Conservation (phyloP, 2,797 vertebrate species). For the Cygnus olor region DNA sequence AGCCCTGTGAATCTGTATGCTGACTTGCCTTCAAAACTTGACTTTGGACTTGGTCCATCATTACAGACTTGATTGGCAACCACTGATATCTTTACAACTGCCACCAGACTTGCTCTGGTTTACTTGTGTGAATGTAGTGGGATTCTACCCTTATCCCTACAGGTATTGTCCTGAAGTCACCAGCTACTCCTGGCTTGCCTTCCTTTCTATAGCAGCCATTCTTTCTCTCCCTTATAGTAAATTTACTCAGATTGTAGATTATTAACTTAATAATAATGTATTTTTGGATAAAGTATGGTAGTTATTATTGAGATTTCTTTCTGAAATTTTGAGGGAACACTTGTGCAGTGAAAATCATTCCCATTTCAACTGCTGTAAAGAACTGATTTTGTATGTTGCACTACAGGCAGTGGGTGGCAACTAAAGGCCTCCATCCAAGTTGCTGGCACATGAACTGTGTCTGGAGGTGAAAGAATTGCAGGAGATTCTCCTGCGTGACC, state of each 20-base stretch:
- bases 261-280: background rate
- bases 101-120: background rate
- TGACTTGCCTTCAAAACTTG: background rate
- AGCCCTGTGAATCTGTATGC: background rate
- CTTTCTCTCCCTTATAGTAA: background rate
- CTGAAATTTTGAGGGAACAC: accelerated
- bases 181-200: background rate
- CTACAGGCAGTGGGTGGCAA: background rate
- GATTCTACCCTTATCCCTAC: background rate
- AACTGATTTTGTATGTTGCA: background rate
- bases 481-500: background rate
- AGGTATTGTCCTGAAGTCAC: background rate
- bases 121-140: background rate
- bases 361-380: background rate
- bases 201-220: background rate
- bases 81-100: background rate
- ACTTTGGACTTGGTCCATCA: background rate
- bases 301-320: background rate
- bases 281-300: background rate
- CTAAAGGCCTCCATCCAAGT: background rate
- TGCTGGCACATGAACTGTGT: background rate
- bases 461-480: background rate
- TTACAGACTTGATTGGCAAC: background rate
- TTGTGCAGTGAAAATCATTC: background rate
- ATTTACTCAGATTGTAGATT: background rate